Conservation (phyloP, 2,113 vertebrate genomes). For the Stomatorhinus ivindoensis region DNA sequence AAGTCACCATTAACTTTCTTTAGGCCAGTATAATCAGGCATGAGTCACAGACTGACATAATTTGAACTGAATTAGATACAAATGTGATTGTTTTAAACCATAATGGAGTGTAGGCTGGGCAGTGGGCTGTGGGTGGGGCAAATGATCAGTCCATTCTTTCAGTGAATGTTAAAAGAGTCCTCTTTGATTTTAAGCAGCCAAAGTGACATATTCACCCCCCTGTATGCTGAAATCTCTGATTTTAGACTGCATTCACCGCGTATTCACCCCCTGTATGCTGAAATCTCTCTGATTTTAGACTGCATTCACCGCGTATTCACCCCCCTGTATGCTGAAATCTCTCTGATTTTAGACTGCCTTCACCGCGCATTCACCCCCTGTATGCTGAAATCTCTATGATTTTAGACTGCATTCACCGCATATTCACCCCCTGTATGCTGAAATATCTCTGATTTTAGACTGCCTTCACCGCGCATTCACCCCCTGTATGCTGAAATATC, state of each 20-base stretch:
- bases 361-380: not conserved
- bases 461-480: not conserved
- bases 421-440: not conserved
- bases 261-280: no score
- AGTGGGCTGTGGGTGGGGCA: not conserved
- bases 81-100: not conserved
- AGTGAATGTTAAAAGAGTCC: not conserved
- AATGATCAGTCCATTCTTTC: not conserved
- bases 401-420: not conserved
- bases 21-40: not conserved
- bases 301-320: no score
- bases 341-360: not conserved
- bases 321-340: no score
- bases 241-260: not conserved
- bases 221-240: not conserved
- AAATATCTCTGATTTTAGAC: not conserved
- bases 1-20: not conserved
- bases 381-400: not conserved
- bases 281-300: not conserved
- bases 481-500: not conserved
- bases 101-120: not conserved
- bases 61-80: not conserved
- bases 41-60: conserved; percentile 2
- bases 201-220: not conserved
- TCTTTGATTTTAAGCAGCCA: not conserved